These are phyloP conservation scores for Xiphorhynchus elegans DNA, from an alignment of 2,113 vertebrate genomes.

Conservation along the genomic window DNA sequence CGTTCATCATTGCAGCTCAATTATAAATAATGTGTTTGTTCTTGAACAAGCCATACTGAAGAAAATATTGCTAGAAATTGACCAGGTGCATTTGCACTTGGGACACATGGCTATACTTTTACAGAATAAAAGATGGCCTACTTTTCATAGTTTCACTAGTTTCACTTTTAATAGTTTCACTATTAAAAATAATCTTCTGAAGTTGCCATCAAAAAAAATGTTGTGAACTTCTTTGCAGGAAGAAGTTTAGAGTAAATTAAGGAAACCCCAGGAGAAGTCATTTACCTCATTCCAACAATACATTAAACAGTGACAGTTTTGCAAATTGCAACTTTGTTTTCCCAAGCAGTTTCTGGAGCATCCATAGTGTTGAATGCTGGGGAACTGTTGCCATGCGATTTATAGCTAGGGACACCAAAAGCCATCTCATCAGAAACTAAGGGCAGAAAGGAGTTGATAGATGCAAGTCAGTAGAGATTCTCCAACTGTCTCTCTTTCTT, in stretches of 20 bases:
- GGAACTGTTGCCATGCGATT: not conserved
- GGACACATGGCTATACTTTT: not conserved
- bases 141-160: not conserved
- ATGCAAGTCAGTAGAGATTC: not conserved
- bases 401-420: not conserved
- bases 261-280: not conserved
- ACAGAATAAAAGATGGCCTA: not conserved
- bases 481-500: not conserved
- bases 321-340: not conserved
- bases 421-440: not conserved
- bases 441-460: not conserved
- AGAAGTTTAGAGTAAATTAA: not conserved
- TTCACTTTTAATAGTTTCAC: not conserved
- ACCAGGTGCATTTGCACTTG: not conserved
- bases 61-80: not conserved
- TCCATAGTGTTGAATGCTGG: accelerated
- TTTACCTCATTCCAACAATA: not conserved
- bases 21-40: not conserved
- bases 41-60: not conserved
- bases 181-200: not conserved
- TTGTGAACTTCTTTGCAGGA: not conserved
- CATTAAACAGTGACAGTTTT: not conserved
- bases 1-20: not conserved
- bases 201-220: not conserved
- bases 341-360: not conserved